phyloP scores from a whole-genome alignment of 2,888 invertebrate genomes.

The Argyresthia albistria region DNA sequence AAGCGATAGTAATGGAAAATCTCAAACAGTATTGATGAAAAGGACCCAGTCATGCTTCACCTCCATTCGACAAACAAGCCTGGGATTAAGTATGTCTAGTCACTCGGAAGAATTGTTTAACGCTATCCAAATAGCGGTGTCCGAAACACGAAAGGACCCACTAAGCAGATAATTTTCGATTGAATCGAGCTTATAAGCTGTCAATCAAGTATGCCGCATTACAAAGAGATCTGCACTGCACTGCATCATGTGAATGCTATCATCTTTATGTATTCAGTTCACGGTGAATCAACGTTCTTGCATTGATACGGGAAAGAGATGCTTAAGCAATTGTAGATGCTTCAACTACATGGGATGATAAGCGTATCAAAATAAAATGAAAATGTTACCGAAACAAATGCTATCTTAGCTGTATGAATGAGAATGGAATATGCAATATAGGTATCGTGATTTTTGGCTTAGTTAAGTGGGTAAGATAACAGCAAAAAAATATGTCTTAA shows the following conservation, averaged over 20 bases:
- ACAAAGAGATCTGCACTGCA: slow-evolving; percentile 25
- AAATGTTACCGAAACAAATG: too few relatives aligned
- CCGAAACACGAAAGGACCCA: slow-evolving; percentile 47
- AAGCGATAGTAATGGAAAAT: slow-evolving; percentile 58
- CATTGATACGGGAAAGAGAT: too few relatives aligned
- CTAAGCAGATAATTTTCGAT: slow-evolving; percentile 67
- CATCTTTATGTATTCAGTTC: too few relatives aligned
- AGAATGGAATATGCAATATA: too few relatives aligned
- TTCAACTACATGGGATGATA: too few relatives aligned
- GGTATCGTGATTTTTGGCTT: too few relatives aligned
- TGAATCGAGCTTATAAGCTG: slow-evolving; percentile 44
- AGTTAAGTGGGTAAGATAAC: too few relatives aligned
- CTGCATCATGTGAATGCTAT: background rate
- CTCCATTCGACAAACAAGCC: slow-evolving; percentile 32
- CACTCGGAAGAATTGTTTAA: slow-evolving; percentile 68
- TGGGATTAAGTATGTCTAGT: slow-evolving; percentile 46
- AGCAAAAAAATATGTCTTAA: too few relatives aligned
- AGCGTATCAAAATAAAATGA: too few relatives aligned
- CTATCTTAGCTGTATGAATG: too few relatives aligned
- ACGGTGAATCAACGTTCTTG: too few relatives aligned
- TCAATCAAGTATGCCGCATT: slow-evolving; percentile 48
- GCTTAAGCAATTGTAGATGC: too few relatives aligned
- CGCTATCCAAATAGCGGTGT: slow-evolving; percentile 66
- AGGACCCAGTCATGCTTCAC: slow-evolving; percentile 22
- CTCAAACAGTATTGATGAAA: slow-evolving; percentile 44